Evolutionary conservation across 2,113 vertebrate genomes (phyloP), one percentile per base, ranked within the genome.

Genomic region (Morphnarchus princeps): DNA sequence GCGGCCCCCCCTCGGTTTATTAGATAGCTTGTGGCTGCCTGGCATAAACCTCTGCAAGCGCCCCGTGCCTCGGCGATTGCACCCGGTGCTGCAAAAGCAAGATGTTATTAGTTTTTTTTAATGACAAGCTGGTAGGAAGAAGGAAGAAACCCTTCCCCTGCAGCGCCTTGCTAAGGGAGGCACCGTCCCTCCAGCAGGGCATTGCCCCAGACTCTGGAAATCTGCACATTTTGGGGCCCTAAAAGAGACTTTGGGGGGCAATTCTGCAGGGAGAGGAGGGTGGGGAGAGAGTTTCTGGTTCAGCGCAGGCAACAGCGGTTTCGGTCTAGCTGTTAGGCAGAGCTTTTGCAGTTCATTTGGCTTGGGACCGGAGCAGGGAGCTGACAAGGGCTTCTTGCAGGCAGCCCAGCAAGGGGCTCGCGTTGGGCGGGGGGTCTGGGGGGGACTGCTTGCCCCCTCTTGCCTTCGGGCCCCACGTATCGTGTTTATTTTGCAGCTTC

Each of bases 31-130:
- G 54, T 9, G 36, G 40, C 52, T 57, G n/a, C 66, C 40, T 4
- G 3, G 3, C 21, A 54, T 5, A 6, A 28, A 16, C 29, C 54
- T 47, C 43, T 7, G 10, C 16, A 13, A 78, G 24, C 1, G 0
- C 24, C 20, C 28, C 2, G 9, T 32, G 40, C 55, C 40, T 52
- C 0, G 0, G 40, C 1, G 0, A 0, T 25, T 0, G 0, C 54
- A 20, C 15, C 49, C 14, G 2, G 28, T 0, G 0, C 47, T 50
- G 70, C 50, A 16, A 28, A 22, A 69, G 10, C 1, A 1, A n/a
- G 47, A 9, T 2, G 7, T 16, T 29, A 12, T 6, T 5, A 4
- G 1, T 2, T 57, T 13, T 65, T 65, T 47, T 34, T 14, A 36
- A 18, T 1, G 3, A 22, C 3, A 10, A 36, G 4, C 9, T 16